Conservation (phyloP, 2,797 vertebrate genomes). For the Hippoglossus hippoglossus region DNA sequence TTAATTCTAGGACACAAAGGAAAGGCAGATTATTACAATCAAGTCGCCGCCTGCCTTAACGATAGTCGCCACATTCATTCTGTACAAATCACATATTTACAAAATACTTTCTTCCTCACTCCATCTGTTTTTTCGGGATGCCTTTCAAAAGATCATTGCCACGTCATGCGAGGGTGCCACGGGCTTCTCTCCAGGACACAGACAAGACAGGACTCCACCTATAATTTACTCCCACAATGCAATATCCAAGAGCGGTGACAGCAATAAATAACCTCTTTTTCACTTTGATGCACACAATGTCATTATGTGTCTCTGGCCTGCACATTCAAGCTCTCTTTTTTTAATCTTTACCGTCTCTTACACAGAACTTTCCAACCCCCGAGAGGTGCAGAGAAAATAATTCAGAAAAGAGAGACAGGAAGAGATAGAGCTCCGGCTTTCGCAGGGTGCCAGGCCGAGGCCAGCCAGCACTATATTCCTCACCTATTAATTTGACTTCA, state of each 20-base stretch:
- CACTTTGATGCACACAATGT: background rate
- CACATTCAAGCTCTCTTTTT: background rate
- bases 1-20: constrained; percentile 35
- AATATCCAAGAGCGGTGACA: constrained; percentile 24
- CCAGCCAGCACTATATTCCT: constrained; percentile 63
- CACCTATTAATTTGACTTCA: constrained; percentile 78
- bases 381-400: constrained; percentile 55
- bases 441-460: constrained; percentile 22
- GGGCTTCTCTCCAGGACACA: constrained; percentile 20
- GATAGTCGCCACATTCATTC: constrained; percentile 25
- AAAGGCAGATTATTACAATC: constrained; percentile 33
- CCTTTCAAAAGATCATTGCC: constrained; percentile 16
- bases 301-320: background rate
- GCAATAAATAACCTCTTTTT: constrained; percentile 11
- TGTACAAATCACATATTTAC: constrained; percentile 5
- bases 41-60: constrained; percentile 22
- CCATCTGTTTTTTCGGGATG: constrained; percentile 3
- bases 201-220: constrained; percentile 27
- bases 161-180: background rate
- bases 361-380: constrained; percentile 14
- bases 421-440: constrained; percentile 32
- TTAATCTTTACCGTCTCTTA: constrained; percentile 6
- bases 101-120: constrained; percentile 1
- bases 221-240: constrained; percentile 37
- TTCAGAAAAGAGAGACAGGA: constrained; percentile 49